phyloP scores from a whole-genome alignment of 2,888 invertebrate genomes.

The Parnassius glacialis region DNA sequence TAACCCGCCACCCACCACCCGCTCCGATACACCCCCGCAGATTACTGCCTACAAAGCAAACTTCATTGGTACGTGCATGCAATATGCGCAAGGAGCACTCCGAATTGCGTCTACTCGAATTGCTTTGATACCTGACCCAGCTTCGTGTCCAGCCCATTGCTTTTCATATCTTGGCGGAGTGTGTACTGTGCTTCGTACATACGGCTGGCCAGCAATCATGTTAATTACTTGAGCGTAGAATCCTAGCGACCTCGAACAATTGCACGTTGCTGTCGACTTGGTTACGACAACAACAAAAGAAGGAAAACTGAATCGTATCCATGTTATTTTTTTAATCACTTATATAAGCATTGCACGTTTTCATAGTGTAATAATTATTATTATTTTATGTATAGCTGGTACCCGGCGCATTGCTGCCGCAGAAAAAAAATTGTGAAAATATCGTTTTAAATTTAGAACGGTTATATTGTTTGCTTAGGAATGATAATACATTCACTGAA shows the following conservation, averaged over 20 bases:
- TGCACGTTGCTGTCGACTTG: neutral
- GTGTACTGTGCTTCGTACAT: constrained; percentile 45
- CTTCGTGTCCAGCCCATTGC: constrained; percentile 37
- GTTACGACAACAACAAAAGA: neutral
- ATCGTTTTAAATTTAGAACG: too few relatives aligned
- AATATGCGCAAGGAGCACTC: constrained; percentile 78
- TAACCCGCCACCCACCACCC: constrained; percentile 75
- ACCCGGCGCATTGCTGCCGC: too few relatives aligned
- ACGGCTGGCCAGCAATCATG: constrained; percentile 52
- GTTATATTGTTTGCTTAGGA: too few relatives aligned
- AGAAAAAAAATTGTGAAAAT: too few relatives aligned
- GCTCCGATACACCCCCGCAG: constrained; percentile 73
- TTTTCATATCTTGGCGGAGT: constrained; percentile 56
- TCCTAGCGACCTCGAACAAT: neutral
- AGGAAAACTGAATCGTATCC: neutral
- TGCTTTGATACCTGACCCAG: constrained; percentile 72
- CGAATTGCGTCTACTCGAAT: constrained; percentile 69
- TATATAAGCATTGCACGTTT: too few relatives aligned
- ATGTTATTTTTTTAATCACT: too few relatives aligned
- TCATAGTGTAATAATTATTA: too few relatives aligned
- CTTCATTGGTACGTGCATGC: constrained; percentile 81
- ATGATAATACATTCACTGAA: too few relatives aligned
- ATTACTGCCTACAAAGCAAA: constrained; percentile 81
- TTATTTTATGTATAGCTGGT: too few relatives aligned
- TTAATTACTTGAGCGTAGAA: constrained; percentile 57